These are phyloP conservation scores for Trachemys scripta DNA, from an alignment of 2,113 vertebrate species.

Conservation along the genomic window DNA sequence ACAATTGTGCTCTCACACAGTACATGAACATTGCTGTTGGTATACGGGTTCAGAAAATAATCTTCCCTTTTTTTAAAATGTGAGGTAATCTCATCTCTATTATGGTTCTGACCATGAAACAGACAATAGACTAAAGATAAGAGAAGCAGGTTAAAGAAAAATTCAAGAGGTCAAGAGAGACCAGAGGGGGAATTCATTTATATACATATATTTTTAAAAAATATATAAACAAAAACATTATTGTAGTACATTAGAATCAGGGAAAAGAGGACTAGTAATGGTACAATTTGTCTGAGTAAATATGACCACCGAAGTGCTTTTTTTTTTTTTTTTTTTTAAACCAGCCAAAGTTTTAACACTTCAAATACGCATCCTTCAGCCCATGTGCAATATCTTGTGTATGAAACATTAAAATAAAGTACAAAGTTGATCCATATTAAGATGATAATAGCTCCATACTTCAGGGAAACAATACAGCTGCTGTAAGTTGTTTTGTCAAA, in stretches of 20 bases:
- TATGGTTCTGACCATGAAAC: not conserved
- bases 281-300: accelerated
- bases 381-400: not conserved
- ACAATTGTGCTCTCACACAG: not conserved
- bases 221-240: not conserved
- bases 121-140: not conserved
- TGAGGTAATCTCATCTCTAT: slow-evolving; percentile 23
- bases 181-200: accelerated
- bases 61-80: slow-evolving; percentile 16
- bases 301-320: not conserved
- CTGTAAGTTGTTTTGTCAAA: slow-evolving; percentile 3
- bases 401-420: not conserved
- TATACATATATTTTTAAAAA: not conserved
- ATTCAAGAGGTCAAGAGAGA: not conserved
- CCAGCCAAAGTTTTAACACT: not conserved
- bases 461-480: not conserved
- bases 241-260: not conserved
- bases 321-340: not conserved
- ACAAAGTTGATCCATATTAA: not conserved
- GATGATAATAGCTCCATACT: not conserved
- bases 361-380: not conserved
- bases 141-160: not conserved
- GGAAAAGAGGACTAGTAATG: not conserved
- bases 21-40: not conserved
- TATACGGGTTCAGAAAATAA: not conserved